phyloP scores from a whole-genome alignment of 2,888 invertebrate species.

The Phytoseiulus persimilis region DNA sequence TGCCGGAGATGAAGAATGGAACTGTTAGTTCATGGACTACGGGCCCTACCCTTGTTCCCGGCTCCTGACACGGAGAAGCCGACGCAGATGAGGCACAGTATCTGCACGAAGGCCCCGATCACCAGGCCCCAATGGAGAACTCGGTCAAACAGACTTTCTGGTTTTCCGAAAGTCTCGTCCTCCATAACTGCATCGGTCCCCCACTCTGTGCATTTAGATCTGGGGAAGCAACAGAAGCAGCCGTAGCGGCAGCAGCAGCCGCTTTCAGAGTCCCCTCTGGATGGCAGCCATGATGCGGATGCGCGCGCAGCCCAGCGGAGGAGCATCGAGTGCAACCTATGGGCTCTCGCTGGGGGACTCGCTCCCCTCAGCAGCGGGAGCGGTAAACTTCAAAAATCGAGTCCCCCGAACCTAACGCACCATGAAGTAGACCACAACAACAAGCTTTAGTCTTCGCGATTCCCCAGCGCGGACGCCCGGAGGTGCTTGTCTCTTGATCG shows the following conservation, averaged over 20 bases:
- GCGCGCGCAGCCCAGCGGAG: conserved; percentile 39
- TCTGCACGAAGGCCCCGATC: conserved; percentile 8
- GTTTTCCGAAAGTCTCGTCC: conserved; percentile 12
- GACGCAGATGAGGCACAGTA: conserved; percentile 27
- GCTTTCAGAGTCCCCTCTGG: neutral
- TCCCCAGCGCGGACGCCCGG: no score
- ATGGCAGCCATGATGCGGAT: conserved; percentile 7
- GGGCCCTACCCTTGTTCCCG: conserved; percentile 16
- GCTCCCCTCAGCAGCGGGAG: neutral
- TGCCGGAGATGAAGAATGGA: no score
- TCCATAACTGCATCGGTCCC: conserved; percentile 12
- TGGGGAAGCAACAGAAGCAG: neutral
- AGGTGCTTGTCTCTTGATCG: no score
- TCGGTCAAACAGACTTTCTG: conserved; percentile 29
- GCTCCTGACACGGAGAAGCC: conserved; percentile 34
- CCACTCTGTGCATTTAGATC: neutral
- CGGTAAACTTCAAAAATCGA: neutral
- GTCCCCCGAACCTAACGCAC: no score
- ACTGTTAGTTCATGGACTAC: neutral
- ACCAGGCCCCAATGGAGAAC: conserved; percentile 21
- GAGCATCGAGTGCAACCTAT: neutral
- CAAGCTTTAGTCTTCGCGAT: no score
- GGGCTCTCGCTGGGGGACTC: neutral
- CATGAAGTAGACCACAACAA: no score
- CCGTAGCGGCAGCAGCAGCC: neutral